Evolutionary conservation across 2,797 vertebrate genomes (phyloP).

Genomic region (Cossypha niveicapilla): DNA sequence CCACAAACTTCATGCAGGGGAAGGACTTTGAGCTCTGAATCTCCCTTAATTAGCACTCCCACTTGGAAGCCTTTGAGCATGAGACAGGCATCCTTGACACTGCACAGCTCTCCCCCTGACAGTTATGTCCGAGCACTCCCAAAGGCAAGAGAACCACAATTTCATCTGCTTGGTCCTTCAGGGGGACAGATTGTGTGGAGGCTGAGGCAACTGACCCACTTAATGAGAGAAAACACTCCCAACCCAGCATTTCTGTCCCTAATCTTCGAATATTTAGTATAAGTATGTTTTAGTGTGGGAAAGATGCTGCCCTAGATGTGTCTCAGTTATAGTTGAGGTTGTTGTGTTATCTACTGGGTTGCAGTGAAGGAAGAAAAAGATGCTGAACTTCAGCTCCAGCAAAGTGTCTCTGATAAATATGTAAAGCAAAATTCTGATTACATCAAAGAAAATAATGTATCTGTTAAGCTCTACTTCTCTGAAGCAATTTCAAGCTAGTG

Average conservation of each 20-base stretch:
- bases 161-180: neutral
- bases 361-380: neutral
- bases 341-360: neutral
- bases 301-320: neutral
- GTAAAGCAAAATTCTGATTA: neutral
- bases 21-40: neutral
- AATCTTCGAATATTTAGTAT: neutral
- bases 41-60: neutral
- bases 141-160: neutral
- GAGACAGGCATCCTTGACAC: neutral
- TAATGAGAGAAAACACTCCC: neutral
- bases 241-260: neutral
- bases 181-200: neutral
- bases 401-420: neutral
- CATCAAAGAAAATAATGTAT: slow-evolving; percentile 17
- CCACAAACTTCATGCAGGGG: no score
- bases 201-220: neutral
- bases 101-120: neutral
- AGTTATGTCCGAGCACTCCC: rapidly evolving
- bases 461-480: neutral
- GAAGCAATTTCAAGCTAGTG: neutral
- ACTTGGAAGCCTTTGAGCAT: neutral
- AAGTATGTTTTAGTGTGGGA: neutral
- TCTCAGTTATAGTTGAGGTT: neutral
- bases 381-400: neutral